These are phyloP conservation scores for Hipparchia sbordonii DNA, from an alignment of 2,888 invertebrate genomes.

Conservation along the genomic window DNA sequence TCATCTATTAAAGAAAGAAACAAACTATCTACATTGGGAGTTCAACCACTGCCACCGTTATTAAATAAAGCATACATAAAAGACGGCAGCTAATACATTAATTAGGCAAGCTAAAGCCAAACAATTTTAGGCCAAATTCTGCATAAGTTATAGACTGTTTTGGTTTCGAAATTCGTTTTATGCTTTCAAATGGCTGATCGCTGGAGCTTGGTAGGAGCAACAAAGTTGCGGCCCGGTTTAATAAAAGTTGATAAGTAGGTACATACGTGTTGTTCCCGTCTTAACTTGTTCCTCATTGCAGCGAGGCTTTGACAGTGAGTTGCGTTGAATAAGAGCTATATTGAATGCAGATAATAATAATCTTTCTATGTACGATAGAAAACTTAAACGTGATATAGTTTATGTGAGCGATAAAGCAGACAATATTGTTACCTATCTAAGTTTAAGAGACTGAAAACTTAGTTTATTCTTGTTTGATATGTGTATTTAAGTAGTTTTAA, in stretches of 20 bases:
- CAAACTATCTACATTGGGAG: background rate
- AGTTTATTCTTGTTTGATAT: too few relatives aligned
- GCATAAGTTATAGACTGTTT: constrained; percentile 1
- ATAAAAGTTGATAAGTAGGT: constrained; percentile 37
- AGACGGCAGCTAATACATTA: constrained; percentile 14
- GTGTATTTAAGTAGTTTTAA: too few relatives aligned
- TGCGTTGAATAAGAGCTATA: constrained; percentile 44
- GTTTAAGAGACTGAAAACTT: too few relatives aligned
- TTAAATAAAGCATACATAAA: constrained; percentile 19
- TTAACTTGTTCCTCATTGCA: constrained; percentile 33
- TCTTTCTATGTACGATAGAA: background rate
- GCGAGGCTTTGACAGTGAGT: constrained; percentile 48
- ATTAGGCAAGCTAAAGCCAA: constrained; percentile 1
- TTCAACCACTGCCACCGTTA: constrained; percentile 5
- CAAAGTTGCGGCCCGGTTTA: constrained; percentile 23
- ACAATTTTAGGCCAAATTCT: background rate
- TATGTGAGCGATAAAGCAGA: too few relatives aligned
- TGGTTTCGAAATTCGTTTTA: background rate
- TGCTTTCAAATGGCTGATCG: constrained; percentile 17
- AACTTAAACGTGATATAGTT: background rate
- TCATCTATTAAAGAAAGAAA: constrained; percentile 9
- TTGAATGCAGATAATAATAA: constrained; percentile 50
- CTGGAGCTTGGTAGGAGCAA: constrained; percentile 1
- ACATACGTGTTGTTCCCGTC: constrained; percentile 39
- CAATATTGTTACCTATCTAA: too few relatives aligned